Conservation (phyloP, 2,113 vertebrate genomes). For the Oryzias woworae region DNA sequence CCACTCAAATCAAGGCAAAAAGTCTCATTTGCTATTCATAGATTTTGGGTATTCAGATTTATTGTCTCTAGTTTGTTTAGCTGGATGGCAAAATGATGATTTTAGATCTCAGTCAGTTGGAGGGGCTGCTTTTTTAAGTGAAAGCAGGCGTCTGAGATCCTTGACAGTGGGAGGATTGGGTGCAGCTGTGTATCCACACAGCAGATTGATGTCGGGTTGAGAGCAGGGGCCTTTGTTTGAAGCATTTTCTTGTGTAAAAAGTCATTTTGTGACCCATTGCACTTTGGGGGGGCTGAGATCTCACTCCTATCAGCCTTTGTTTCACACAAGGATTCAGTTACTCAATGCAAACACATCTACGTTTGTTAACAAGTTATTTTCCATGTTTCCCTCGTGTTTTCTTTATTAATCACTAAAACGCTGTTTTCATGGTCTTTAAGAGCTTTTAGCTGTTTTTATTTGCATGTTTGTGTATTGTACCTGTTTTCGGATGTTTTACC, state of each 20-base stretch:
- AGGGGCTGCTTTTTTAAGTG: slow-evolving; percentile 34
- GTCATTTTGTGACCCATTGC: too few relatives aligned
- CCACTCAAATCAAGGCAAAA: too few relatives aligned
- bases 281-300: too few relatives aligned
- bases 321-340: not conserved
- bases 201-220: slow-evolving; percentile 49
- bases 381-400: too few relatives aligned
- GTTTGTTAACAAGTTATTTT: too few relatives aligned
- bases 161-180: slow-evolving; percentile 26
- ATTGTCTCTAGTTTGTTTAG: slow-evolving; percentile 41
- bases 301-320: not conserved
- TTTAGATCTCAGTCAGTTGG: slow-evolving; percentile 38
- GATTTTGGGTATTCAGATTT: slow-evolving; percentile 35
- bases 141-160: slow-evolving; percentile 47
- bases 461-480: too few relatives aligned
- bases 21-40: not conserved
- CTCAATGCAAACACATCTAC: not conserved
- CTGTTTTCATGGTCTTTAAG: too few relatives aligned
- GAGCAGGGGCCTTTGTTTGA: slow-evolving; percentile 59
- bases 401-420: too few relatives aligned
- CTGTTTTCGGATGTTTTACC: too few relatives aligned
- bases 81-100: slow-evolving; percentile 35
- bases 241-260: slow-evolving; percentile 34
- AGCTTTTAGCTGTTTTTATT: too few relatives aligned
- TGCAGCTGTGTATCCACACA: slow-evolving; percentile 50